Evolutionary conservation across 92 coral and sea anemone genomes (phyloP).

Genomic region (Epizoanthus stellaris): DNA sequence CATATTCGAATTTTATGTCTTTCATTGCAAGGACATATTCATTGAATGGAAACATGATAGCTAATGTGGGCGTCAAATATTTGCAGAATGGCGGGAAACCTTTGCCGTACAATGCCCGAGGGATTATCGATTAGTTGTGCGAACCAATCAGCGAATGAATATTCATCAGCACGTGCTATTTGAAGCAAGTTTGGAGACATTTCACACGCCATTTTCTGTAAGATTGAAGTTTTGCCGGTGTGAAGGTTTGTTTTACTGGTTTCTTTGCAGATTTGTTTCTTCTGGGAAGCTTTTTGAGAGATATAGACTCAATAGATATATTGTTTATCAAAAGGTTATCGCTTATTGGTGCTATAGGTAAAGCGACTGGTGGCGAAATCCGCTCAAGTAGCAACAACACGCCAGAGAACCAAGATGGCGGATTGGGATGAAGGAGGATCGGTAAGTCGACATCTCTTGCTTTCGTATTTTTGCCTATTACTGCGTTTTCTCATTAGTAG

Average conservation of each 20-base stretch:
- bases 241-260: background rate
- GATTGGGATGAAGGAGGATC: conserved; percentile 38
- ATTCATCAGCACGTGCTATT: conserved; percentile 34
- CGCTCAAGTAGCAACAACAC: background rate
- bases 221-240: background rate
- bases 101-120: conserved; percentile 3
- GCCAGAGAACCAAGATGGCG: conserved; percentile 13
- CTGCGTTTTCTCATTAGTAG: background rate
- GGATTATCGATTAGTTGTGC: conserved; percentile 18
- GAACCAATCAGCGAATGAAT: conserved; percentile 41
- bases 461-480: background rate
- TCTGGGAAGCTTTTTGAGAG: background rate
- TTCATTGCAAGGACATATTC: no score
- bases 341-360: background rate
- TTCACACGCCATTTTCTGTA: background rate
- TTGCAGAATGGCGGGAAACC: conserved; percentile 36
- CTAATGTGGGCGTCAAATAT: background rate
- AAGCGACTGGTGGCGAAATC: conserved; percentile 14
- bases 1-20: no score
- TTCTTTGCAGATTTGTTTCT: background rate
- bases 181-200: no score
- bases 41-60: background rate
- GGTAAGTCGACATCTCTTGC: conserved; percentile 1
- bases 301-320: background rate
- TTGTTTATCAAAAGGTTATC: background rate